Conservation (phyloP, 2,888 invertebrate species). For the Xestia xanthographa region DNA sequence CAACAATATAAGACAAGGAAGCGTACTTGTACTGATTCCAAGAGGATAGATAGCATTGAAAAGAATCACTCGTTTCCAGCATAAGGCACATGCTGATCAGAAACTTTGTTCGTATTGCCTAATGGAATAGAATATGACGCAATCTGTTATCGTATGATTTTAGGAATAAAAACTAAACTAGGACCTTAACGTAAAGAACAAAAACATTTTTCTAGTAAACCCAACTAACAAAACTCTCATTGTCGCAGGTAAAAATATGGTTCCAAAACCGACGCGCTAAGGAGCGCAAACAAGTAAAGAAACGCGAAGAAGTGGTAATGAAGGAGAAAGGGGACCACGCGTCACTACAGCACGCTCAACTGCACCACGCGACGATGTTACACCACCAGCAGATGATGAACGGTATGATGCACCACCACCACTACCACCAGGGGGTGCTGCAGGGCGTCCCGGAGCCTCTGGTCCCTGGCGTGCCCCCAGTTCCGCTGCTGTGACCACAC, state of each 20-base stretch:
- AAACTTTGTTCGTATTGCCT: too few relatives aligned
- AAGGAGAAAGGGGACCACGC: constrained; percentile 91
- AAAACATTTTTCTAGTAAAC: neutral
- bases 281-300: constrained; percentile 97
- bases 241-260: constrained; percentile 93
- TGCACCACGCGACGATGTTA: constrained; percentile 90
- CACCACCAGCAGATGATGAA: constrained; percentile 90
- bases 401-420: constrained; percentile 89
- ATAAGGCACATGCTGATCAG: too few relatives aligned
- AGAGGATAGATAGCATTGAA: too few relatives aligned
- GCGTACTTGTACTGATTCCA: too few relatives aligned
- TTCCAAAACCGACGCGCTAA: constrained; percentile 98
- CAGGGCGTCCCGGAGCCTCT: constrained; percentile 89
- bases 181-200: neutral
- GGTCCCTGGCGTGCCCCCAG: constrained; percentile 85
- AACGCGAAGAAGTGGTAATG: constrained; percentile 93
- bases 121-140: too few relatives aligned
- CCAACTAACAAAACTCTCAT: constrained; percentile 14
- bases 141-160: too few relatives aligned
- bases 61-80: too few relatives aligned
- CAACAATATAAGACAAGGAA: too few relatives aligned
- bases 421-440: constrained; percentile 88
- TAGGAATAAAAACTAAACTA: too few relatives aligned
- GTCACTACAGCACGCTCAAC: constrained; percentile 87
- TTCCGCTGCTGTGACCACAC: constrained; percentile 89